Percentiles rank a stretch among this genome's conserved stretches.
These are phyloP conservation scores for Galerucella calmariensis DNA, from an alignment of 2,888 invertebrate genomes.

Conservation along the genomic window DNA sequence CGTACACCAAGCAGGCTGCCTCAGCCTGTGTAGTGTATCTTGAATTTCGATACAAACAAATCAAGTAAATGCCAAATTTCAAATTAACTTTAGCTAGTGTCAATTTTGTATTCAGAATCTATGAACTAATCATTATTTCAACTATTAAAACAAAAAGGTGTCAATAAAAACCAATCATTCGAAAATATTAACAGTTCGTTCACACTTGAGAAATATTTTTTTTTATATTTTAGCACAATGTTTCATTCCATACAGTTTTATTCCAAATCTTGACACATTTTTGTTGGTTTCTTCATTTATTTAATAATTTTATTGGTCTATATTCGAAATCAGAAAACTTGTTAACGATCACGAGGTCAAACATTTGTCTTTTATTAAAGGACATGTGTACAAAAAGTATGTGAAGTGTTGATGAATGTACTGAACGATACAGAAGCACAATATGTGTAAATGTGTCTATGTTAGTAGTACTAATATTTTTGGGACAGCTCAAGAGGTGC, in stretches of 20 bases:
- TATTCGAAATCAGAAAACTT: constrained; percentile 1
- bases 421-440: constrained; percentile 30
- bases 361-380: constrained; percentile 19
- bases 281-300: neutral
- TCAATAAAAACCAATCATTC: neutral
- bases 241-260: too few species aligned
- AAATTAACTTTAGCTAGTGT: too few species aligned
- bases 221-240: too few species aligned
- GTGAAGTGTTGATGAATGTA: constrained; percentile 16
- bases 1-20: too few species aligned
- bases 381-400: neutral
- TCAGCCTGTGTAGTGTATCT: too few species aligned
- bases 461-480: neutral
- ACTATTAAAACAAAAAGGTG: neutral
- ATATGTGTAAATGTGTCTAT: neutral
- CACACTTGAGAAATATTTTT: neutral
- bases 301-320: neutral
- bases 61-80: too few species aligned
- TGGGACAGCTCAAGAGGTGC: neutral
- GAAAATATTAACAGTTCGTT: neutral
- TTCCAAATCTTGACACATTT: too few species aligned
- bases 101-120: too few species aligned
- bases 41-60: too few species aligned
- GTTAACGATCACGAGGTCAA: neutral
- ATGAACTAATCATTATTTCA: too few species aligned